Percentiles rank a stretch among this genome's conserved stretches.
phyloP scores from a whole-genome alignment of 2,888 invertebrate genomes.

The Tachina grossa region DNA sequence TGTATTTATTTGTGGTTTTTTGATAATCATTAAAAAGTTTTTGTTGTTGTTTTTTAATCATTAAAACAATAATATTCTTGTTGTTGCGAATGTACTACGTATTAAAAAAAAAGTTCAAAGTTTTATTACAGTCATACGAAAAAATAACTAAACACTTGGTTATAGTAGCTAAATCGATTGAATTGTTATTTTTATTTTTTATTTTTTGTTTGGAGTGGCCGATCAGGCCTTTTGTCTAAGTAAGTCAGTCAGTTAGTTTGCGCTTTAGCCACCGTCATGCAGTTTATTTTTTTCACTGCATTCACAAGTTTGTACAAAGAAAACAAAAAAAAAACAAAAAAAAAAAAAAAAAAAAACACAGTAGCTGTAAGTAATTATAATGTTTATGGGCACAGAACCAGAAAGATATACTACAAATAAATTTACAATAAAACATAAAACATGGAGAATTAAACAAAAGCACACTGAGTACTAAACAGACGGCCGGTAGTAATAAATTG shows the following conservation, averaged over 20 bases:
- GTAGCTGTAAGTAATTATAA: background rate
- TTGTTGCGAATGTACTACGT: constrained; percentile 19
- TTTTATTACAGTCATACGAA: background rate
- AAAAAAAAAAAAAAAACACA: constrained; percentile 2
- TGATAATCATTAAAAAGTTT: constrained; percentile 34
- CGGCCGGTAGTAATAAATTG: background rate
- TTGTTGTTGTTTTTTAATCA: constrained; percentile 3
- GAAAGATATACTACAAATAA: constrained; percentile 1
- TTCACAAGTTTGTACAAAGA: constrained; percentile 25
- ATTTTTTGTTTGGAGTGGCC: constrained; percentile 4
- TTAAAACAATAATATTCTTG: constrained; percentile 13
- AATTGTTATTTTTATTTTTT: no score
- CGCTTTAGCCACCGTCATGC: constrained; percentile 32
- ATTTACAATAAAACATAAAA: constrained; percentile 4
- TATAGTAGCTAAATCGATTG: constrained; percentile 13
- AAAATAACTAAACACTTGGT: constrained; percentile 31
- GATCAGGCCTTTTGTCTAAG: background rate
- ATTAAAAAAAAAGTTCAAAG: constrained; percentile 43
- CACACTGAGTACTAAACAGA: background rate
- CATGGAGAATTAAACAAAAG: background rate
- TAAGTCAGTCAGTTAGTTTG: constrained; percentile 3
- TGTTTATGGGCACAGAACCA: constrained; percentile 30
- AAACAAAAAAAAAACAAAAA: background rate
- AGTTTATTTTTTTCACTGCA: background rate
- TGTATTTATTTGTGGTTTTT: constrained; percentile 37